These are phyloP conservation scores for Adelosebastes latens DNA, from an alignment of 2,797 vertebrate species.

Conservation along the genomic window DNA sequence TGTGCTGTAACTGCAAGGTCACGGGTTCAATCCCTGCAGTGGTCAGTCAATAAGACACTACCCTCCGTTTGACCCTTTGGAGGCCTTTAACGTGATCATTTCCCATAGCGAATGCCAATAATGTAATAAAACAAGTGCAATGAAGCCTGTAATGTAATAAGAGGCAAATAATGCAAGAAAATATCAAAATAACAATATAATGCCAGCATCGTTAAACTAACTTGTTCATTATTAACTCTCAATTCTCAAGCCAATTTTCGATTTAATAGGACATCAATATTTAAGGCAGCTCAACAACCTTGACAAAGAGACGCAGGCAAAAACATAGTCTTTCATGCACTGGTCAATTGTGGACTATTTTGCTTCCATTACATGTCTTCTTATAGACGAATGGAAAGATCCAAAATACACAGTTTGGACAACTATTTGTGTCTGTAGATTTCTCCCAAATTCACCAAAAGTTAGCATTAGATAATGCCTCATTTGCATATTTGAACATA, in stretches of 20 bases:
- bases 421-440: no score
- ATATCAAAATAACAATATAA: conserved; percentile 12
- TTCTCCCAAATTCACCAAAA: no score
- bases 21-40: conserved; percentile 34
- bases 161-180: conserved; percentile 30
- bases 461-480: no score
- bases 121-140: conserved; percentile 46
- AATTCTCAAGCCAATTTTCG: background rate
- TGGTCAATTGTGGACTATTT: no score
- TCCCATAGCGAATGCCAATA: conserved; percentile 29
- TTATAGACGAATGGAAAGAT: no score
- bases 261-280: background rate
- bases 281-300: background rate
- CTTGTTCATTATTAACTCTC: conserved; percentile 6
- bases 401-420: no score
- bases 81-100: conserved; percentile 29
- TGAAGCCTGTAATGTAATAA: conserved; percentile 42
- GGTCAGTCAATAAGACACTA: conserved; percentile 39
- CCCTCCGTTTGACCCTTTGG: conserved; percentile 36
- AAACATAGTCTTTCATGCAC: no score
- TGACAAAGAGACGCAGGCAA: no score
- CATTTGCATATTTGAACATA: no score
- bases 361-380: no score
- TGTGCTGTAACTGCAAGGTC: conserved; percentile 25
- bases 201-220: background rate